Conservation (phyloP, 2,888 invertebrate species). For the Amiota communis region DNA sequence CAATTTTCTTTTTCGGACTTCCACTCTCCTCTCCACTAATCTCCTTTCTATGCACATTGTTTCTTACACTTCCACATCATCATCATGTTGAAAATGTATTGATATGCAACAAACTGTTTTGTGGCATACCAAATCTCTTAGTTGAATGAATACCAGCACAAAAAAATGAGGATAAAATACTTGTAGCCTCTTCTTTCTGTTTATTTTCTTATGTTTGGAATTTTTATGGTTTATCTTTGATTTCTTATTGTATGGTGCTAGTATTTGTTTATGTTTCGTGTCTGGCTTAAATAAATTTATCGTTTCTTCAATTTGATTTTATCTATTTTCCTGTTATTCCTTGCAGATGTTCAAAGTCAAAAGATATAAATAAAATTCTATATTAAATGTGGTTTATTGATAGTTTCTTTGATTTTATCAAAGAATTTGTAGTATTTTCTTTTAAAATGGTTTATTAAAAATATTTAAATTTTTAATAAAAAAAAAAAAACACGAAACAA, state of each 20-base stretch:
- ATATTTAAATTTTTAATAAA: too few species aligned
- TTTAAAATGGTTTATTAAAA: too few species aligned
- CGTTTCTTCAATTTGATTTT: neutral
- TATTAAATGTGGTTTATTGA: neutral
- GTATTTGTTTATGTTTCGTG: neutral
- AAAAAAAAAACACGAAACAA: too few species aligned
- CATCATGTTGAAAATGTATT: neutral
- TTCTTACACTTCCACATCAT: neutral
- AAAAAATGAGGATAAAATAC: neutral
- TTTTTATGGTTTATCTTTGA: constrained; percentile 6
- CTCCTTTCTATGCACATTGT: too few species aligned
- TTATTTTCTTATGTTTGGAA: neutral
- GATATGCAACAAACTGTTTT: neutral
- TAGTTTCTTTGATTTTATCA: too few species aligned
- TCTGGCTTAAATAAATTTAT: neutral
- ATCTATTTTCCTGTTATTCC: neutral
- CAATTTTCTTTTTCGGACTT: neutral
- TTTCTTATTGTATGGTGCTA: neutral
- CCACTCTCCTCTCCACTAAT: neutral
- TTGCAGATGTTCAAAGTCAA: neutral
- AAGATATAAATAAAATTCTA: neutral
- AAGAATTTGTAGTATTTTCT: too few species aligned
- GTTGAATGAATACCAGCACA: neutral
- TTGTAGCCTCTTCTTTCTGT: neutral
- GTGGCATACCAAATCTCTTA: neutral